Conservation (phyloP, 1,140 invertebrate genomes). For the Eurytemora carolleeae region DNA sequence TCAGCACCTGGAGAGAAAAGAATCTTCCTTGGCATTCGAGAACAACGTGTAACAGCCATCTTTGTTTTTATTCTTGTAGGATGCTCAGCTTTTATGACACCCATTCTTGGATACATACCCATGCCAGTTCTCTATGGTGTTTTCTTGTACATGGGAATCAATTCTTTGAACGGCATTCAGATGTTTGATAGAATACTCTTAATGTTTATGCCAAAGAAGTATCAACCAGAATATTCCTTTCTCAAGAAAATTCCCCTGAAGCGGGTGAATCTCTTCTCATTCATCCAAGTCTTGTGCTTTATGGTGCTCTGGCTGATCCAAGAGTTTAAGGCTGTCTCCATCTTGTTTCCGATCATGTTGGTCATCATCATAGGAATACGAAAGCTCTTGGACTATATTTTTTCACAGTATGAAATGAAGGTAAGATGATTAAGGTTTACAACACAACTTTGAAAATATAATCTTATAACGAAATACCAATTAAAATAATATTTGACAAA, state of each 20-base stretch:
- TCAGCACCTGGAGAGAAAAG: conserved; percentile 26
- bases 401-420: conserved; percentile 35
- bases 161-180: conserved; percentile 35
- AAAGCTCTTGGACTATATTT: conserved; percentile 37
- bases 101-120: conserved; percentile 22
- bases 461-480: too few relatives aligned
- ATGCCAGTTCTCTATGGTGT: conserved; percentile 44
- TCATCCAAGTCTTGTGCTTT: too few relatives aligned
- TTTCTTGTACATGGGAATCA: conserved; percentile 44
- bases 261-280: too few relatives aligned
- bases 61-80: conserved; percentile 26
- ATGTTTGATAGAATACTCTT: conserved; percentile 35
- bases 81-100: conserved; percentile 25
- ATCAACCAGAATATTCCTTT: conserved; percentile 40
- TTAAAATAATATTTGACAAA: too few relatives aligned
- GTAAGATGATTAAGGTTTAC: too few relatives aligned
- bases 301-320: too few relatives aligned
- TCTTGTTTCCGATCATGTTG: conserved; percentile 23
- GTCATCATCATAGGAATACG: conserved; percentile 38
- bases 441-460: too few relatives aligned
- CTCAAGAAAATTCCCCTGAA: too few relatives aligned
- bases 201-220: conserved; percentile 41
- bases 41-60: conserved; percentile 26
- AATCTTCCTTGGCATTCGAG: conserved; percentile 24
- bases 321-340: background rate